Evolutionary conservation across 2,888 invertebrate genomes (phyloP).

Genomic region (Sympetrum striolatum): DNA sequence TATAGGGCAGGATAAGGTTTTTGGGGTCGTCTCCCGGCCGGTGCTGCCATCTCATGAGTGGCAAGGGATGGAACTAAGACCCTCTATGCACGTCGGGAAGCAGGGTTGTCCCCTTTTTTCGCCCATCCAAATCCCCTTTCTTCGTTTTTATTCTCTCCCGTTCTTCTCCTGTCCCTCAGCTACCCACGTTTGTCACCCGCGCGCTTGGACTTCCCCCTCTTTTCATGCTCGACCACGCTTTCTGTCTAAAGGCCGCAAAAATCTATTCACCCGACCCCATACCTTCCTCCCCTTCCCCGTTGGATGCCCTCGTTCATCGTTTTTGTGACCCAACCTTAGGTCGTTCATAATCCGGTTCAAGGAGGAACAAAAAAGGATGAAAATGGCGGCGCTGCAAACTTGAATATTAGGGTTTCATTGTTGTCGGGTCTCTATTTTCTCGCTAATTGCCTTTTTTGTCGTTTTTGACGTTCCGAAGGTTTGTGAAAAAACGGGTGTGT

Average conservation of each 20-base stretch:
- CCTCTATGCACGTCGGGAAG: background rate
- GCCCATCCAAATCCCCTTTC: background rate
- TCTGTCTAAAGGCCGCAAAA: background rate
- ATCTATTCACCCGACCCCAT: background rate
- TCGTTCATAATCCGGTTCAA: constrained; percentile 1
- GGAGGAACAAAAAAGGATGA: background rate
- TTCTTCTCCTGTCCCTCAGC: background rate
- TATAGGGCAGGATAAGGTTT: background rate
- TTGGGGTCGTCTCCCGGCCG: background rate
- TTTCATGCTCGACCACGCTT: background rate
- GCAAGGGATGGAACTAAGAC: constrained; percentile 10
- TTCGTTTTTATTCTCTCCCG: background rate
- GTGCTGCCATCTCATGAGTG: constrained; percentile 27
- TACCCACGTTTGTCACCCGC: background rate
- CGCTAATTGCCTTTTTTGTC: background rate
- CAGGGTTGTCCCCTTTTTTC: background rate
- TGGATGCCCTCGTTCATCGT: background rate
- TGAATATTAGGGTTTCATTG: constrained; percentile 1
- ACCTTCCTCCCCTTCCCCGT: background rate
- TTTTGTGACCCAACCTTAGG: constrained; percentile 5
- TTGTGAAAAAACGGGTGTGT: no score
- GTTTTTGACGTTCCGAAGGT: background rate
- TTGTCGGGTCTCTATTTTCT: background rate
- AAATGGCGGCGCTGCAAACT: background rate
- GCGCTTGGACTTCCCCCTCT: background rate